Evolutionary conservation across 2,797 vertebrate species (phyloP), one percentile per base, ranked within the genome.

Genomic region (Muraenolepis orangiensis): DNA sequence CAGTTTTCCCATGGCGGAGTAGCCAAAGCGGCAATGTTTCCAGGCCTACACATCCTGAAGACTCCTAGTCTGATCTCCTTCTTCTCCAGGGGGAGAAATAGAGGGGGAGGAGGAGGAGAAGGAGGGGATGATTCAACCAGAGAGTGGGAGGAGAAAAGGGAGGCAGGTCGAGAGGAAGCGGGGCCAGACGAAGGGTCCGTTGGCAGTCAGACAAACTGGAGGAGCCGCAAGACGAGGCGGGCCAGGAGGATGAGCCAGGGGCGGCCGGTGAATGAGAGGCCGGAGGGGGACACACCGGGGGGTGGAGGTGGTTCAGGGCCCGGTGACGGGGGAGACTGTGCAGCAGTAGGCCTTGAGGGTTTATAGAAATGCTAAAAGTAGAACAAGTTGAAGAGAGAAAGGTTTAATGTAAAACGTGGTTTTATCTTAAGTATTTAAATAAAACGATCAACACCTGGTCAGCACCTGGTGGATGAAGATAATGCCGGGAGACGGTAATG

Each of bases 181-280:
- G 14, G 8, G 11, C 34, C 30, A 20, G 66, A 69, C 10, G 46
- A 72, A 20, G 13, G 75, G 1, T 18, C 2, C 5, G 0, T 4
- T 4, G 0, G 69, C 61, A 74, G 14, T 1, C 12, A 20, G 11
- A 66, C 30, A 0, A 85, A 68, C 42, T 93, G 92, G 91, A 88
- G 91, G 69, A 14, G 70, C 10, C 73, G 29, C 6, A 89, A 84
- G 80, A 89, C 70, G 5, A 91, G 90, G 36, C 83, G 40, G 78
- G 92, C 90, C 38, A 80, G 69, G 79, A 89, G 83, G 69, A 6
- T 81, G 12, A 83, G 12, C 11, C 77, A 73, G 76, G 86, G 85
- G 66, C 84, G 77, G 77, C 86, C 69, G 76, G 14, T 3, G 0
- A 82, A 57, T 51, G 72, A 42, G 32, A 72, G 12, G 29, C 28